Evolutionary conservation across 2,888 invertebrate species (phyloP), one percentile per base, ranked within the genome.

Genomic region (Keiferia lycopersicella): DNA sequence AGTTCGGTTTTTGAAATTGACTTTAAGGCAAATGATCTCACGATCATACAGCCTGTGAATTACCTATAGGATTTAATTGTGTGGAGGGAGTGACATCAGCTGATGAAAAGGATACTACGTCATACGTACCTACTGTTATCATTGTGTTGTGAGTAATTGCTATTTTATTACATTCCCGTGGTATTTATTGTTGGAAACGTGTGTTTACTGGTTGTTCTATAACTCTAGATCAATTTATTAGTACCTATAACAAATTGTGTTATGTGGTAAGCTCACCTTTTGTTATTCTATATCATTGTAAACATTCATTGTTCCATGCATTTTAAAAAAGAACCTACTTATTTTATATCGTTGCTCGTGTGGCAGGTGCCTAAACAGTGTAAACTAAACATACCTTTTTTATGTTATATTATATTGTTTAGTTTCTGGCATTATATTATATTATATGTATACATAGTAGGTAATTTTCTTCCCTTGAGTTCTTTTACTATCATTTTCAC

Each of bases 221-320:
- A n/a, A n/a, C 11, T 45, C 7, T 45, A 45, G 3, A 4, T 41
- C 1, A 41, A 41, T 14, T 14, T 41, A 41, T 41, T 14, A 12
- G 14, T n/a, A 11, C 16, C 26, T 22, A 22, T 26, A 53, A 53
- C 26, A 26, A 51, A 53, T 22, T 53, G 22, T 53, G 10, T 20
- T 45, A 3, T 12, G 41, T 41, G n/a, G 45, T 45, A n/a, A 45
- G 45, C 45, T 22, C 14, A 22, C 51, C 51, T 12, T 53, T 53
- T 53, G 51, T 53, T 53, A 53, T 53, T 53, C 22, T 14, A 53
- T 4, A 26, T 26, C 14, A 53, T 26, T 53, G 51, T 26, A 53
- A 53, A 53, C 51, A 22, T 26, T 22, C 51, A 53, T 53, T 53
- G 51, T 53, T 53, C 26, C 51, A 12, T 53, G 4, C 51, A 14